Percentiles rank a stretch among this genome's conserved stretches.
These are phyloP conservation scores for Tapirus indicus DNA, from an alignment of 2,797 vertebrate genomes.

Conservation along the genomic window DNA sequence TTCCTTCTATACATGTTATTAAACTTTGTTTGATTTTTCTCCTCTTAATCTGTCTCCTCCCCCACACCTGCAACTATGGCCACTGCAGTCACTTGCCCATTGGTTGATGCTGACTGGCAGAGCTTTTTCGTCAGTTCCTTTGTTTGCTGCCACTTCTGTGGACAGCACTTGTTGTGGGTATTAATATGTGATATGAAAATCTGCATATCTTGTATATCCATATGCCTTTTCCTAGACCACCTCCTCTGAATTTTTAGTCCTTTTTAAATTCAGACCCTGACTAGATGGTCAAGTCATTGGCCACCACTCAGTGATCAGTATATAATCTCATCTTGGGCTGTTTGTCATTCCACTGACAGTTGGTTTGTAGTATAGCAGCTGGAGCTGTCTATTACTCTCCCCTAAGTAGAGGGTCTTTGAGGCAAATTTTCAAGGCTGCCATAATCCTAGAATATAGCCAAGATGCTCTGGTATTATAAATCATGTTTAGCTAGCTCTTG, in stretches of 20 bases:
- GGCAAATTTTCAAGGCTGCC: neutral
- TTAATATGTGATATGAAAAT: neutral
- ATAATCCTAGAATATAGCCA: too few relatives aligned
- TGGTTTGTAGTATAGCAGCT: neutral
- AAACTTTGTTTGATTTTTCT: too few relatives aligned
- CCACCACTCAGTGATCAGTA: neutral
- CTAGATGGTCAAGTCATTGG: too few relatives aligned
- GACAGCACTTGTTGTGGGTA: neutral
- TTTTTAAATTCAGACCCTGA: neutral
- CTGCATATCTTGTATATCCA: neutral
- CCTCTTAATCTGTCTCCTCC: too few relatives aligned
- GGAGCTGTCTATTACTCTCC: neutral
- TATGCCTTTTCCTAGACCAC: neutral
- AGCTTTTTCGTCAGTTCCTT: neutral
- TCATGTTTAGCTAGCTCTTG: too few relatives aligned
- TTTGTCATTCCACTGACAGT: neutral
- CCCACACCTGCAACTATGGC: neutral
- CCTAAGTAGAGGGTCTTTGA: neutral
- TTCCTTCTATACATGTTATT: too few relatives aligned
- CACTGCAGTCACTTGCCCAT: neutral
- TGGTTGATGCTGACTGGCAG: neutral
- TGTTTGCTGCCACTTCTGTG: neutral
- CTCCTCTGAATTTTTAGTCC: neutral
- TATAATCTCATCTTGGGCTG: neutral
- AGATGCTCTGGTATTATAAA: neutral